phyloP scores from a whole-genome alignment of 2,113 vertebrate species.

The Sebastes fasciatus region DNA sequence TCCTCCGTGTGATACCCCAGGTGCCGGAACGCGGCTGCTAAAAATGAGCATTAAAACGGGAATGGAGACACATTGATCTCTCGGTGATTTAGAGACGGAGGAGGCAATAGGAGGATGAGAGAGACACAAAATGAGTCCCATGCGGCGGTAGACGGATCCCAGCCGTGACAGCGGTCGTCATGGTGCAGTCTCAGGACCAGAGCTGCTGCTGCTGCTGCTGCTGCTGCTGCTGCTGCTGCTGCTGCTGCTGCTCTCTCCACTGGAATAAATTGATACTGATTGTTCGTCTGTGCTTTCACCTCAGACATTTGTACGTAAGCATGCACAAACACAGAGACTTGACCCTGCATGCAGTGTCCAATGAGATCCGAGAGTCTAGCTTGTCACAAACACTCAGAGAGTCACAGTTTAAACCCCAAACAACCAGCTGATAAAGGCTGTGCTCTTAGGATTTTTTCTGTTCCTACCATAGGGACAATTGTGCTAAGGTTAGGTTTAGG shows the following conservation, averaged over 20 bases:
- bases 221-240: conserved; percentile 55
- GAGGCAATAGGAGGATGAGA: conserved; percentile 29
- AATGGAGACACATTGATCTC: conserved; percentile 33
- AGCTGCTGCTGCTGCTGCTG: conserved; percentile 52
- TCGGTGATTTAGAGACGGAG: conserved; percentile 28
- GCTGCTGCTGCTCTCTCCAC: conserved; percentile 50
- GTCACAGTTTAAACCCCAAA: conserved; percentile 2
- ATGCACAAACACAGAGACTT: conserved; percentile 5
- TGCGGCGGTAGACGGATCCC: conserved; percentile 53
- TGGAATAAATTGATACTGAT: conserved; percentile 49
- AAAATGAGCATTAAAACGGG: conserved; percentile 61
- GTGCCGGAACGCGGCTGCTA: conserved; percentile 44
- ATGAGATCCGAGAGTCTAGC: too few species aligned
- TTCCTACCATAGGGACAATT: background rate
- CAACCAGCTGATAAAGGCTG: background rate
- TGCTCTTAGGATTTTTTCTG: background rate
- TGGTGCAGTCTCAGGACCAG: conserved; percentile 56
- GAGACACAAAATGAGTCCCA: conserved; percentile 62
- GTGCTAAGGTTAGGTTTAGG: background rate
- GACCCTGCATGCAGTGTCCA: background rate
- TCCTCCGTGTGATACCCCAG: conserved; percentile 49
- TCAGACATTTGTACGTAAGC: conserved; percentile 13
- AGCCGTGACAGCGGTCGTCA: conserved; percentile 68
- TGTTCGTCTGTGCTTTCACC: conserved; percentile 38
- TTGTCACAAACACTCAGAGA: background rate